Evolutionary conservation across 92 coral and sea anemone genomes (phyloP), one percentile per base, ranked within the genome.

Genomic region (Palythoa heliodiscus): DNA sequence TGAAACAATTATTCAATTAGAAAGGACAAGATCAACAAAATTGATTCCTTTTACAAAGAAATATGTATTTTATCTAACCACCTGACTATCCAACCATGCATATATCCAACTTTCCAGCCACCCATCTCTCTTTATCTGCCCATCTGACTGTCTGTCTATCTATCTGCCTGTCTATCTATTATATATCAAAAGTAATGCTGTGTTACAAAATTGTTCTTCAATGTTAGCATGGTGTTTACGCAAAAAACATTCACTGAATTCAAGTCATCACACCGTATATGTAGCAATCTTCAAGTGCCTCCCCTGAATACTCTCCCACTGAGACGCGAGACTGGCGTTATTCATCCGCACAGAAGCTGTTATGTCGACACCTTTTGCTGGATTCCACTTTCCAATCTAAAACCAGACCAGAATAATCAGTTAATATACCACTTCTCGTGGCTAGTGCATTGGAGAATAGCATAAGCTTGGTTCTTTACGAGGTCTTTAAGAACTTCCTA

Each of bases 331-430:
- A 11, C 61, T 17, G 8, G 37, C 43, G 13, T 52, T 47, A 71
- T 91, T 91, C 9, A 38, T 54, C 23, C 17, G 86, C 14, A 82
- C 38, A 2, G 87, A 86, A 0, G 74, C 69, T 8, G 3, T 70
- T 9, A 86, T 57, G 15, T 70, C 24, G 11, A 40, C 14, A 6
- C 78, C 50, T 15, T 77, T 16, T 0, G 77, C 15, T 14, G 25
- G 12, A 3, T 71, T 25, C 91, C 91, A 89, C 0, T 43, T 19
- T 11, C 91, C 91, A 0, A 89, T 77, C 91, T 89, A 78, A 22
- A 52, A 23, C 5, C 11, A 73, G 11, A 24, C 5, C 25, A 6
- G 20, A 29, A 1, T 67, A n/a, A 67, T 11, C 25, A 67, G 4
- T 23, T 23, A 58, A 29, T 29, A 29, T 5, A 1, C n/a, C 50